Evolutionary conservation across 2,888 invertebrate genomes (phyloP).

Genomic region (Oligia latruncula): DNA sequence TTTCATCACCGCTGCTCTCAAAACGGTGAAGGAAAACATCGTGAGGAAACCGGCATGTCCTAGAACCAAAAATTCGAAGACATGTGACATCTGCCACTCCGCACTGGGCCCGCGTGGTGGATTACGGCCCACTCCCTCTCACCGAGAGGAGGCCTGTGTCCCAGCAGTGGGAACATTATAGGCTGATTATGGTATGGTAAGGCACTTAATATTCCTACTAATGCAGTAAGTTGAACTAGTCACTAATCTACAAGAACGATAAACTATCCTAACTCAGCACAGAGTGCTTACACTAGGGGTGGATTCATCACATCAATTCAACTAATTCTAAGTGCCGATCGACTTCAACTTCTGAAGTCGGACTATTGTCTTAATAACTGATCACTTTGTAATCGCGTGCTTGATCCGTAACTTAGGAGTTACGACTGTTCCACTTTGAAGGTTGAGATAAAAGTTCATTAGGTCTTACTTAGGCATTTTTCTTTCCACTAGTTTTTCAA

Average conservation of each 20-base stretch:
- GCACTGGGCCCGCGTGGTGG: no score
- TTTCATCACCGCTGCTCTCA: no score
- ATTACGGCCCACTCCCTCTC: no score
- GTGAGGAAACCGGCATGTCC: no score
- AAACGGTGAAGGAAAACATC: no score
- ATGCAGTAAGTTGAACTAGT: slow-evolving; percentile 44
- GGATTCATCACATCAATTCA: slow-evolving; percentile 60
- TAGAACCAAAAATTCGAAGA: no score
- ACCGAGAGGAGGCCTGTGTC: no score
- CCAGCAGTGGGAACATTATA: no score
- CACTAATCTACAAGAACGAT: slow-evolving; percentile 48
- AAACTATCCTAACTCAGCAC: slow-evolving; percentile 50
- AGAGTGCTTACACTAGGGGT: slow-evolving; percentile 48
- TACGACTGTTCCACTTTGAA: background rate
- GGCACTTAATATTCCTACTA: slow-evolving; percentile 27
- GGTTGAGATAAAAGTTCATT: background rate
- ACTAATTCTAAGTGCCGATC: slow-evolving; percentile 58
- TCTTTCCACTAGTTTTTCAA: background rate
- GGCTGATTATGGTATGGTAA: no score
- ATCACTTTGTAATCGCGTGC: slow-evolving; percentile 41
- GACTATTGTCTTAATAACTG: slow-evolving; percentile 55
- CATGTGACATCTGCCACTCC: no score
- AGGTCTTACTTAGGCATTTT: background rate
- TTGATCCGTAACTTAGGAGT: slow-evolving; percentile 1
- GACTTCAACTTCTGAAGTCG: slow-evolving; percentile 45